Percentiles rank a stretch among this genome's conserved stretches.
These are phyloP conservation scores for Alethe castanea DNA, from an alignment of 2,113 vertebrate genomes.

Conservation along the genomic window DNA sequence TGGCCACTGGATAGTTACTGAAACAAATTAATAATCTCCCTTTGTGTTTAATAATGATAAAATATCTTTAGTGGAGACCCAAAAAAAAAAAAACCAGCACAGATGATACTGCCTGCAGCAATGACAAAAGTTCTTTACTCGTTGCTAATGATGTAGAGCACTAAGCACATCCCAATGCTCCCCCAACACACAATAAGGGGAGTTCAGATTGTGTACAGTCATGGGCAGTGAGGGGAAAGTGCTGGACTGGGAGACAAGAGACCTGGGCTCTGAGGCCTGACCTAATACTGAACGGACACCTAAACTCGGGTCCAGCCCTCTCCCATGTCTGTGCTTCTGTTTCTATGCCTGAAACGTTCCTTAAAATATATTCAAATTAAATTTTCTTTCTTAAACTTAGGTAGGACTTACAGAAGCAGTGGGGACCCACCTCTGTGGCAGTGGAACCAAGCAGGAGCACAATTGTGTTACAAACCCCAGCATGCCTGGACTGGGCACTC, in stretches of 20 bases:
- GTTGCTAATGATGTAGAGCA: not conserved
- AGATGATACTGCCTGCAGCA: not conserved
- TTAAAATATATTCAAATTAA: not conserved
- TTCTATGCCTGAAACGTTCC: not conserved
- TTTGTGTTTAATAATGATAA: slow-evolving; percentile 15
- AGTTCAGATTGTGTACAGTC: not conserved
- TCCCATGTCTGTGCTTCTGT: not conserved
- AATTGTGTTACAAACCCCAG: fast-evolving
- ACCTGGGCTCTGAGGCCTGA: not conserved
- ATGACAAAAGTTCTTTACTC: not conserved
- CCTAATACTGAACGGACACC: fast-evolving
- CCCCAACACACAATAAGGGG: fast-evolving
- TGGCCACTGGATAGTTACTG: not conserved
- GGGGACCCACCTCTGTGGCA: not conserved
- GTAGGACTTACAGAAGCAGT: not conserved
- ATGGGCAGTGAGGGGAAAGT: fast-evolving
- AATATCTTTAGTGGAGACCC: not conserved
- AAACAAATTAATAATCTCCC: slow-evolving; percentile 1
- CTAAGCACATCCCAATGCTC: fast-evolving
- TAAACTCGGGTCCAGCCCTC: not conserved
- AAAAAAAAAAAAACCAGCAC: not conserved
- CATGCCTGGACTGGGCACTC: not conserved
- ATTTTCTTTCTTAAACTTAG: not conserved
- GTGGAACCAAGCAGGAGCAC: fast-evolving
- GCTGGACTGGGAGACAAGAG: not conserved